Base-by-base conservation (phyloP, 2,113 vertebrate genomes). In the Sceloporus undulatus region DNA sequence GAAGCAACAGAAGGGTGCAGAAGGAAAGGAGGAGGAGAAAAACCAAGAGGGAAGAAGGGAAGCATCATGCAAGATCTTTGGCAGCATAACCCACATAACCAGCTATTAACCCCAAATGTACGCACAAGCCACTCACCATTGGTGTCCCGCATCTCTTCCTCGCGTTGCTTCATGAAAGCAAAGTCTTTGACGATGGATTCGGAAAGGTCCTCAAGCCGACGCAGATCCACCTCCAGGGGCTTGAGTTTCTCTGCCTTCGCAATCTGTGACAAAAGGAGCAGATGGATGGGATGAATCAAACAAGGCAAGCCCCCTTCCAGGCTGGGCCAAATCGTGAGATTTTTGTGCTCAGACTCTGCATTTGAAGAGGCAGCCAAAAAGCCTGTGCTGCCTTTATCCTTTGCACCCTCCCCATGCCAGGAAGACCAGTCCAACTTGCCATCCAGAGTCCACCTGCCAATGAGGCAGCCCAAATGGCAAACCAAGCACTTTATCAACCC, bases 131-230 rank as follows among this genome's bases (percentile, higher is more conserved):
- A 62, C 89, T 82, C 59, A 94, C 94, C 94, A 2, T 94, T 94
- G 65, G 94, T 94, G 78, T 94, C 93, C 9, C 91, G 84, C 93
- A 94, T 94, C 56, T 94, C 93, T 79, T 94, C 94, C 82, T 94
- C 94, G 3, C 93, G 86, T n/a, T 91, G 83, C n/a, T 94, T 94
- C 94, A 94, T 94, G 90, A 93, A 94, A 29, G 89, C 82, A 38
- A 94, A 94, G 62, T 94, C 94, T n/a, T 94, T 94, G 23, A 94
- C 93, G 1, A 94, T 93, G 48, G 91, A 92, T 59, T 94, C 91
- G 0, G 94, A 92, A 23, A 94, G 79, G 62, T 94, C 94, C 71
- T 94, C 93, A 2, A 94, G 34, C 2, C 93, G 91, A 7, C 92
- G 88, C 38, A 94, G 79, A 52, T 92, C 91, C 19, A 94, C 91